A percentile compares a stretch with the other conserved stretches of the same genome.
phyloP scores from a whole-genome alignment of 2,888 invertebrate genomes.

The Allolobophora icterica region DNA sequence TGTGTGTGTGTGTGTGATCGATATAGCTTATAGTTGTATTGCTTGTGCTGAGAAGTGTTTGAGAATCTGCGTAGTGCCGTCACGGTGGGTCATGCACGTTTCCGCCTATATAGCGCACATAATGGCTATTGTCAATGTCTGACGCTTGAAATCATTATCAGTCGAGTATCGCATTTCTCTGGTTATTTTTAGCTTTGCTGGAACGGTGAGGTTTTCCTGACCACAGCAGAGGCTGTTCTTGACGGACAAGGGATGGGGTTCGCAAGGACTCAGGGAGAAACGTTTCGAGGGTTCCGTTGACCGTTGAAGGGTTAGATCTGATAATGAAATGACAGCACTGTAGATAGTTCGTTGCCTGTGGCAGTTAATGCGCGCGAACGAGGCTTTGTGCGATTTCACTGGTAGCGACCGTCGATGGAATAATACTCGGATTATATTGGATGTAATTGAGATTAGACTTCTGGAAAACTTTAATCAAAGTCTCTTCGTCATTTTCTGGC shows the following conservation, averaged over 20 bases:
- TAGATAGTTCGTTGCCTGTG: no score
- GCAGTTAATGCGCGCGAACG: no score
- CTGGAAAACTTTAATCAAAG: no score
- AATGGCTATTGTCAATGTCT: not conserved
- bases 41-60: not conserved
- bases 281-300: not conserved
- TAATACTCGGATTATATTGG: no score
- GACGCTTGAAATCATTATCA: not conserved
- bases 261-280: not conserved
- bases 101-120: not conserved
- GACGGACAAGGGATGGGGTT: not conserved
- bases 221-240: not conserved
- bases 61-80: not conserved
- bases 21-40: not conserved
- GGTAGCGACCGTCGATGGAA: no score
- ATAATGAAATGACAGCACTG: no score
- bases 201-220: not conserved
- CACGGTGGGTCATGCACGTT: not conserved
- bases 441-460: no score
- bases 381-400: no score
- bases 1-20: not conserved
- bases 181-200: not conserved
- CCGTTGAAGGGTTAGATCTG: no score
- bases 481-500: no score
- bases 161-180: not conserved